Conservation (phyloP, 2,113 vertebrate genomes). For the Tenrec ecaudatus region DNA sequence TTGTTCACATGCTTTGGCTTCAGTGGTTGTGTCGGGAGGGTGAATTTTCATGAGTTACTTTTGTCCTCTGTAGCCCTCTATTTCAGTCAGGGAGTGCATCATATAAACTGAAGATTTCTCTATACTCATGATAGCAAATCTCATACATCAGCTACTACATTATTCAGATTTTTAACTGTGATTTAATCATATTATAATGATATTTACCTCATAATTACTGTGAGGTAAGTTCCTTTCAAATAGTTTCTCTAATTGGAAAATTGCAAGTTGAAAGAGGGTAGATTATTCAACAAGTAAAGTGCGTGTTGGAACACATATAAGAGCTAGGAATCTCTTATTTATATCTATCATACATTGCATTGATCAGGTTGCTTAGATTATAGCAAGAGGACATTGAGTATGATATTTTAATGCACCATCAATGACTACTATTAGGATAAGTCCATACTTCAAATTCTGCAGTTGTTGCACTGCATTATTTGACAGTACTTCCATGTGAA, state of each 20-base stretch:
- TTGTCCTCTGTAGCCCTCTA: not conserved
- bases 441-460: not conserved
- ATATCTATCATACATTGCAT: not conserved
- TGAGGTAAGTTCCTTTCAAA: not conserved
- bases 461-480: not conserved
- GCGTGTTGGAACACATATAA: not conserved
- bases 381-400: not conserved
- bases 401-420: not conserved
- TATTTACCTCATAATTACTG: not conserved
- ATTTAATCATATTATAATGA: not conserved
- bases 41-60: slow-evolving; percentile 11
- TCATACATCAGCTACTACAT: not conserved
- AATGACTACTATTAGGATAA: not conserved
- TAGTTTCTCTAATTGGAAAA: slow-evolving; percentile 23
- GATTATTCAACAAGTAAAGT: not conserved
- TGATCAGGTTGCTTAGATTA: not conserved
- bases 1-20: too few relatives aligned
- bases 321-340: not conserved
- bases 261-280: slow-evolving; percentile 1
- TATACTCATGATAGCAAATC: not conserved
- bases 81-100: not conserved
- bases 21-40: too few relatives aligned
- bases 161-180: not conserved
- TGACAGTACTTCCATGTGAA: not conserved
- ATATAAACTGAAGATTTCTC: not conserved